Percentiles rank a stretch among this genome's conserved stretches.
Conservation (phyloP, 2,888 invertebrate genomes). For the Dasysyrphus albostriatus region DNA sequence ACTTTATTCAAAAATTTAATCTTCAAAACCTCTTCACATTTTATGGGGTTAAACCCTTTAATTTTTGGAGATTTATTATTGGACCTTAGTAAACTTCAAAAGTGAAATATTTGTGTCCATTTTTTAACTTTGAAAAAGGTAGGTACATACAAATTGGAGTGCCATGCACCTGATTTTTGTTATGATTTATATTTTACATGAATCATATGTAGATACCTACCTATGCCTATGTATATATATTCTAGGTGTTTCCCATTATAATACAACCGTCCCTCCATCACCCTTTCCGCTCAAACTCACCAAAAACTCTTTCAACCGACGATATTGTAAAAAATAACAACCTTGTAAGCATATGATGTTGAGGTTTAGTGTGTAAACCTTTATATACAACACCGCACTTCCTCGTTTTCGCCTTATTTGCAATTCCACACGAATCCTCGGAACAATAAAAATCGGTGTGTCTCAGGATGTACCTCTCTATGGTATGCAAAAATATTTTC, state of each 20-base stretch:
- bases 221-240: conserved; percentile 14
- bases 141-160: background rate
- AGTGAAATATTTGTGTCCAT: too few species aligned
- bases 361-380: conserved; percentile 45
- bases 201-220: conserved; percentile 32
- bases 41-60: too few species aligned
- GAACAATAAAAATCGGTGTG: conserved; percentile 74
- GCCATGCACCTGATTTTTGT: conserved; percentile 26
- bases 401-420: conserved; percentile 56
- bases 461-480: conserved; percentile 57
- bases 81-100: too few species aligned
- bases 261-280: background rate
- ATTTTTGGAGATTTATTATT: too few species aligned
- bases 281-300: background rate
- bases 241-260: conserved; percentile 53
- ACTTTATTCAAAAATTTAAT: too few species aligned
- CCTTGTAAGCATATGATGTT: conserved; percentile 63
- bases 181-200: conserved; percentile 60
- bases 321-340: conserved; percentile 21
- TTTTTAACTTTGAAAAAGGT: too few species aligned
- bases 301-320: background rate
- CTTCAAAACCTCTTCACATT: too few species aligned
- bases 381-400: conserved; percentile 1
- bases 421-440: conserved; percentile 58
- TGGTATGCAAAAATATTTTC: conserved; percentile 71